phyloP scores from a whole-genome alignment of 1,140 invertebrate genomes.

The Papilio glaucus region DNA sequence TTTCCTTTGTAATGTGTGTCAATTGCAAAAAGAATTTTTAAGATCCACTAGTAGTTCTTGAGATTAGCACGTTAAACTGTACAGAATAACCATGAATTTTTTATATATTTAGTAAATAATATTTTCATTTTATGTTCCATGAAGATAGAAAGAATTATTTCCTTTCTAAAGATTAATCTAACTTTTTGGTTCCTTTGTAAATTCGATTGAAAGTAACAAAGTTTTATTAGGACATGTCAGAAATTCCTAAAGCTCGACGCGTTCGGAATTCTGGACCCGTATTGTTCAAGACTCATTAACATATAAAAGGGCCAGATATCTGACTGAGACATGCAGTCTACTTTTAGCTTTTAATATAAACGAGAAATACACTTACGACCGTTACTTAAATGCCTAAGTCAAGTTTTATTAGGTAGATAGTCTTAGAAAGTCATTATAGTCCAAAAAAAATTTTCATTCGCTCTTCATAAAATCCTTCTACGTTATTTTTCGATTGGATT shows the following conservation, averaged over 20 bases:
- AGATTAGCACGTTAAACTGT: too few species aligned
- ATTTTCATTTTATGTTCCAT: too few species aligned
- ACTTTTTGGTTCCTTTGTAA: constrained; percentile 5
- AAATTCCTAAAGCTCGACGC: background rate
- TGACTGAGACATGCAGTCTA: background rate
- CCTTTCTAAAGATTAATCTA: background rate
- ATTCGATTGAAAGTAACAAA: background rate
- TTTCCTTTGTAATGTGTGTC: too few species aligned
- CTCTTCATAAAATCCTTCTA: too few species aligned
- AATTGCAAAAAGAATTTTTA: too few species aligned
- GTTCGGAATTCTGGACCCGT: constrained; percentile 1
- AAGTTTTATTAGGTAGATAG: background rate
- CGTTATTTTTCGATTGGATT: too few species aligned
- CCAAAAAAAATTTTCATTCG: too few species aligned
- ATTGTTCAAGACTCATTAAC: constrained; percentile 18
- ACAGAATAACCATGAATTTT: too few species aligned
- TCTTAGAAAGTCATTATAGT: too few species aligned
- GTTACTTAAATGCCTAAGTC: too few species aligned
- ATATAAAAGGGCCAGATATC: constrained; percentile 15
- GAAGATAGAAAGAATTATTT: background rate
- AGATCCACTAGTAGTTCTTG: too few species aligned
- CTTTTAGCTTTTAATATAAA: background rate
- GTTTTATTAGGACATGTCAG: constrained; percentile 2
- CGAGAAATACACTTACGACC: background rate
- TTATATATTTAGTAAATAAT: too few species aligned